These are phyloP conservation scores for Blennius ocellaris DNA, from an alignment of 2,113 vertebrate species.

Conservation along the genomic window DNA sequence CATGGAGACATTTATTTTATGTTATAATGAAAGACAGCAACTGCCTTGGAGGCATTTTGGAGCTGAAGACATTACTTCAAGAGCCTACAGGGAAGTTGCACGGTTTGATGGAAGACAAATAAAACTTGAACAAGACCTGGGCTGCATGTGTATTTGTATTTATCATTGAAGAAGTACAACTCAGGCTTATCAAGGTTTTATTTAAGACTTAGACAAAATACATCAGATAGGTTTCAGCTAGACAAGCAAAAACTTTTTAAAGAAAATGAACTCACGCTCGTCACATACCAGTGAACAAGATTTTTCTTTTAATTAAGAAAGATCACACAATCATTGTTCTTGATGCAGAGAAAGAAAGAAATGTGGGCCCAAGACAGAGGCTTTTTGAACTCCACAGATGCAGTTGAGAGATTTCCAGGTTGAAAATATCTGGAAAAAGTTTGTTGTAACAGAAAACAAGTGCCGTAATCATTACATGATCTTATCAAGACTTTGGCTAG, in stretches of 20 bases:
- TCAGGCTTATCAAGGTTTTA: conserved; percentile 5
- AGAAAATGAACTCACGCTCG: too few relatives aligned
- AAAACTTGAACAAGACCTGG: conserved; percentile 18
- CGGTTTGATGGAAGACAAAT: conserved; percentile 47
- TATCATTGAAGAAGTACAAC: neutral
- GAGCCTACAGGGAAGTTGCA: conserved; percentile 9
- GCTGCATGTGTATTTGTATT: conserved; percentile 9
- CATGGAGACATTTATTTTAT: conserved; percentile 48
- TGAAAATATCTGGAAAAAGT: too few relatives aligned
- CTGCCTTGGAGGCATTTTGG: conserved; percentile 41
- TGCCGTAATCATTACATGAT: too few relatives aligned
- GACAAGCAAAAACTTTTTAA: neutral
- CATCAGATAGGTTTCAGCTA: neutral
- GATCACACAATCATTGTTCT: too few relatives aligned
- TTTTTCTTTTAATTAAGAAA: neutral
- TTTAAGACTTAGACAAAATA: conserved; percentile 6
- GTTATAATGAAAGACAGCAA: conserved; percentile 44
- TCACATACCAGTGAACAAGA: neutral
- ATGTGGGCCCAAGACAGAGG: neutral
- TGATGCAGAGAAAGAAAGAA: too few relatives aligned
- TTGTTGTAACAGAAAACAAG: too few relatives aligned
- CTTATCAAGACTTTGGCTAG: too few relatives aligned
- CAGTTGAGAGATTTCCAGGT: too few relatives aligned
- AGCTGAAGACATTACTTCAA: conserved; percentile 31
- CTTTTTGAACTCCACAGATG: conserved; percentile 3